These are phyloP conservation scores for Dioctria linearis DNA, from an alignment of 2,888 invertebrate species.

Conservation along the genomic window DNA sequence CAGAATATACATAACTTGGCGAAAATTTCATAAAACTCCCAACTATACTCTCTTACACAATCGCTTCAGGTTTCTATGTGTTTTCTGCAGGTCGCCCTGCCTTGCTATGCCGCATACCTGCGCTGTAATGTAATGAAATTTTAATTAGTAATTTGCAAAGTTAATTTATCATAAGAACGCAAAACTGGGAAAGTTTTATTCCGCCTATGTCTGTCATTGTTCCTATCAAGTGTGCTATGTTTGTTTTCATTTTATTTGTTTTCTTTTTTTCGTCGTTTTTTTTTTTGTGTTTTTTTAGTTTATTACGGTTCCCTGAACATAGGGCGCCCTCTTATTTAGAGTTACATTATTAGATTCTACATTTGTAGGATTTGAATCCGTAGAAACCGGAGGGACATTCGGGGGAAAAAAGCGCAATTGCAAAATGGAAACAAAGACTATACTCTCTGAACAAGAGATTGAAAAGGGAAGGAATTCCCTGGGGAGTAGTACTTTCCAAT, in stretches of 20 bases:
- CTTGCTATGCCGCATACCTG: not conserved
- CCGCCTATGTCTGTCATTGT: constrained; percentile 27
- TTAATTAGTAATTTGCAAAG: constrained; percentile 54
- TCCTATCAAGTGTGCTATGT: too few relatives aligned
- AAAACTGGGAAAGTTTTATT: constrained; percentile 44
- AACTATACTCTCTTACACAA: not conserved
- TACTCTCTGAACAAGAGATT: constrained; percentile 8
- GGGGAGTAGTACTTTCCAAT: constrained; percentile 17
- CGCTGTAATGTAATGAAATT: constrained; percentile 43
- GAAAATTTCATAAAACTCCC: not conserved
- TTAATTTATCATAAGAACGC: constrained; percentile 40
- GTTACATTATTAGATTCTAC: constrained; percentile 15
- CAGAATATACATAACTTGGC: not conserved
- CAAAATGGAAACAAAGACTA: not conserved
- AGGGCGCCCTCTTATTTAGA: not conserved
- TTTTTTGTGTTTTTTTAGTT: too few relatives aligned
- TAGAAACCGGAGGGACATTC: constrained; percentile 12
- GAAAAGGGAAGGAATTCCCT: constrained; percentile 1
- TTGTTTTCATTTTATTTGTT: too few relatives aligned
- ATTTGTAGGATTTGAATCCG: constrained; percentile 36
- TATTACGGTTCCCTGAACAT: not conserved
- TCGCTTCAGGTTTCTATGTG: not conserved
- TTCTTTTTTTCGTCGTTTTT: too few relatives aligned
- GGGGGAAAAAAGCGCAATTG: not conserved
- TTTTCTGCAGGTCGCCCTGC: not conserved